Percentiles rank a stretch among this genome's conserved stretches.
phyloP scores from a whole-genome alignment of 92 coral and sea anemone species.

The Epizoanthus ramosus region DNA sequence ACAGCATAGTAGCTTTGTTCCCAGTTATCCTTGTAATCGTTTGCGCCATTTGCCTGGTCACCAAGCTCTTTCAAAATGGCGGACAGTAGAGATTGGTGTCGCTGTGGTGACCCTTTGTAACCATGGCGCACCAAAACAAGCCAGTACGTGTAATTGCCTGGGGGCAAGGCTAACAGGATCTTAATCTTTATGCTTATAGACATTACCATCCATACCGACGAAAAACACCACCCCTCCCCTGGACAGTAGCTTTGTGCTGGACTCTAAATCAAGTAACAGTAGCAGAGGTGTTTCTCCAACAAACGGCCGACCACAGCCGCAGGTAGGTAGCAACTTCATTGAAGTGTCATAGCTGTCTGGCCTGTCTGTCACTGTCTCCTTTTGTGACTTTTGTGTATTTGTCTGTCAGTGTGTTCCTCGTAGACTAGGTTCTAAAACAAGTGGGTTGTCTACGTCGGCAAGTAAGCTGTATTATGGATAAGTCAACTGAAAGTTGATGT shows the following conservation, averaged over 20 bases:
- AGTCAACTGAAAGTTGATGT: no score
- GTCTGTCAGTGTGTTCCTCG: constrained; percentile 3
- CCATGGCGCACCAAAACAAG: no score
- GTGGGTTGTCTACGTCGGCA: no score
- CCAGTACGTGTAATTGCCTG: no score
- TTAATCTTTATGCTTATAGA: constrained; percentile 1
- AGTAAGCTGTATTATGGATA: no score
- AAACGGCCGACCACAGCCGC: constrained; percentile 27
- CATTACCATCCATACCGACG: constrained; percentile 37
- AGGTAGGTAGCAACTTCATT: not conserved
- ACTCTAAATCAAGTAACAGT: constrained; percentile 5
- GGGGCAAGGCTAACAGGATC: not conserved
- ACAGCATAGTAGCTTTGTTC: no score
- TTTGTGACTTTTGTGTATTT: not conserved
- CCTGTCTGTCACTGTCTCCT: not conserved
- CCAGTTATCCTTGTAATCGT: no score
- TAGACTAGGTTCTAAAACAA: no score
- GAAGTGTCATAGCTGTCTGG: not conserved
- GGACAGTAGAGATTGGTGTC: no score
- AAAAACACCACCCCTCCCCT: constrained; percentile 28
- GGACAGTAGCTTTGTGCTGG: constrained; percentile 8
- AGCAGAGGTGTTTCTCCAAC: not conserved
- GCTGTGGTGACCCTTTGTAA: no score
- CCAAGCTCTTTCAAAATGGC: not conserved
- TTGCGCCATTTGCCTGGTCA: no score